Conservation (phyloP, 2,888 invertebrate genomes). For the Aporophyla nigra region DNA sequence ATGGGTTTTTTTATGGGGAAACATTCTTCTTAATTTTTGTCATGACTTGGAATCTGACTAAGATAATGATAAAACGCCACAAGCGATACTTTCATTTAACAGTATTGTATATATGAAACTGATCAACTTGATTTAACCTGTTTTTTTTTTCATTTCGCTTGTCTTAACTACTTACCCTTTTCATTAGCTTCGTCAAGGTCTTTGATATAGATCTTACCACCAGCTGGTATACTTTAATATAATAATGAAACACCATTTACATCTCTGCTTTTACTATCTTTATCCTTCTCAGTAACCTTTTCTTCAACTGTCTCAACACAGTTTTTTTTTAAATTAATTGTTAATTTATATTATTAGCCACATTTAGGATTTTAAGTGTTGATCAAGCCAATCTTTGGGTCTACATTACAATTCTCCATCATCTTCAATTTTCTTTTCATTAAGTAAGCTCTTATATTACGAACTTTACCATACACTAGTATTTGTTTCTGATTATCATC, state of each 20-base stretch:
- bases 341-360: no score
- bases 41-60: background rate
- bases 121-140: background rate
- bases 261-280: background rate
- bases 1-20: slow-evolving; percentile 3
- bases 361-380: background rate
- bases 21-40: slow-evolving; percentile 26
- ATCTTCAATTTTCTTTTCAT: background rate
- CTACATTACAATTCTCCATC: background rate
- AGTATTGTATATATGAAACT: background rate
- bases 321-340: no score
- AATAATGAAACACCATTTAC: background rate
- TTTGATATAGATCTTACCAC: background rate
- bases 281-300: no score
- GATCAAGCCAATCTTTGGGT: background rate
- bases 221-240: background rate
- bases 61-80: background rate
- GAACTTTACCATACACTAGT: background rate
- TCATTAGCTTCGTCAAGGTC: background rate
- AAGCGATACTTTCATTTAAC: no score
- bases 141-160: background rate
- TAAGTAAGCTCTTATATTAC: background rate
- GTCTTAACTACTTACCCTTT: background rate
- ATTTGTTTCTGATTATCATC: background rate
- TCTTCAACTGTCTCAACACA: background rate